These are phyloP conservation scores for Tachina lurida DNA, from an alignment of 2,888 invertebrate genomes.

Conservation along the genomic window DNA sequence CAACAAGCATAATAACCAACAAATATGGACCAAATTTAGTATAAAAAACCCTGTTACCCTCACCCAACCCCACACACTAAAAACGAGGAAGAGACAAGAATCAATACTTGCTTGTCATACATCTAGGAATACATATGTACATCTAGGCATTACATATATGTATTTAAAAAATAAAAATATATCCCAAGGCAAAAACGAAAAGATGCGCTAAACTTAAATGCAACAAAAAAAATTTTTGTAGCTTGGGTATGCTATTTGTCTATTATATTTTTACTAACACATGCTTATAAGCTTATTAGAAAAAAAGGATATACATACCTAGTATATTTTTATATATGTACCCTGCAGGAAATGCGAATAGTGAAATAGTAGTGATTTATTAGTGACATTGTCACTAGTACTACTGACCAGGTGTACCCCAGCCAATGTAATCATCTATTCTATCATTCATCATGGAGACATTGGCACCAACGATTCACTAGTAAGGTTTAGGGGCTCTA, in stretches of 20 bases:
- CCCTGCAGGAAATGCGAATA: too few species aligned
- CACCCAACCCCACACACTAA: neutral
- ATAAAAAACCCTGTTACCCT: neutral
- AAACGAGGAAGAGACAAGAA: constrained; percentile 61
- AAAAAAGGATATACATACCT: constrained; percentile 56
- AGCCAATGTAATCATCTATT: too few species aligned
- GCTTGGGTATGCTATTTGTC: constrained; percentile 21
- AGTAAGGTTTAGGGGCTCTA: too few species aligned
- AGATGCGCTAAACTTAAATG: constrained; percentile 23
- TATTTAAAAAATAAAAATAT: constrained; percentile 17
- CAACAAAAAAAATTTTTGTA: constrained; percentile 32
- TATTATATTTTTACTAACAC: constrained; percentile 22
- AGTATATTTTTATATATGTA: too few species aligned
- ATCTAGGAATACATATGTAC: constrained; percentile 49
- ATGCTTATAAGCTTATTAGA: constrained; percentile 2
- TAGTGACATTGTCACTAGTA: too few species aligned
- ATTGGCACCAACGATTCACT: too few species aligned
- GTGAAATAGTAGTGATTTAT: too few species aligned
- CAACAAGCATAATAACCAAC: constrained; percentile 26
- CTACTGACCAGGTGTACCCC: too few species aligned
- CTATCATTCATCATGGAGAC: too few species aligned
- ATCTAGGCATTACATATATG: constrained; percentile 13
- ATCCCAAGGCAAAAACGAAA: constrained; percentile 52
- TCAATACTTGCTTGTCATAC: constrained; percentile 60
- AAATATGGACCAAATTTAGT: constrained; percentile 53